Evolutionary conservation across 1,140 invertebrate species (phyloP), one percentile per base, ranked within the genome.

Genomic region (Mizuhopecten yessoensis): DNA sequence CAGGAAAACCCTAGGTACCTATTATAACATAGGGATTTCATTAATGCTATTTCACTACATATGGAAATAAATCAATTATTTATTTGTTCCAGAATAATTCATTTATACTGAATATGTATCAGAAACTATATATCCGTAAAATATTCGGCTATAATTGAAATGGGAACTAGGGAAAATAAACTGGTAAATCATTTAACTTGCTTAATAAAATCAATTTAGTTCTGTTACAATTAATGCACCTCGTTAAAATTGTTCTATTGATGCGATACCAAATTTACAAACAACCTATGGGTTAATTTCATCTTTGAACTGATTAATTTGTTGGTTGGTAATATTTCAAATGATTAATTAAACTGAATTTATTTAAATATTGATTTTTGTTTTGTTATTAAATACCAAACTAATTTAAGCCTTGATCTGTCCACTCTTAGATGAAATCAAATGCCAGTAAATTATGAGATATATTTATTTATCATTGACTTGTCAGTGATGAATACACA

Each of bases 61-160:
- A 75, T 17, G 17, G 57, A 75, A 75, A 75, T 75, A 29, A 29
- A 75, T 75, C 57, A 75, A 75, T 75, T 75, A 75, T 75, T 75
- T 75, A 75, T 75, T 75, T n/a, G 29, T 75, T 75, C 29, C 17
- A 75, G 57, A 75, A 75, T 75, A 75, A 75, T 75, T 75, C 23
- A 29, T 75, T 75, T 75, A 75, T 29, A 75, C 3, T 75, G 57
- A 75, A 75, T 75, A 75, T 75, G 57, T 75, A 75, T 75, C 57
- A 75, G 57, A 75, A 75, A 75, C 57, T 75, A 75, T 5, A 75
- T 5, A 75, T 13, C 29, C 0, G n/a, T 5, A 75, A n/a, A 75
- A 75, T 29, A 75, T 11, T 2, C 45, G 20, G 45, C 45, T 11
- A 57, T 57, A 3, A 57, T 29, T 75, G 57, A 29, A 75, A 29